phyloP scores from a whole-genome alignment of 2,797 vertebrate species.

The Microtus obscurus region DNA sequence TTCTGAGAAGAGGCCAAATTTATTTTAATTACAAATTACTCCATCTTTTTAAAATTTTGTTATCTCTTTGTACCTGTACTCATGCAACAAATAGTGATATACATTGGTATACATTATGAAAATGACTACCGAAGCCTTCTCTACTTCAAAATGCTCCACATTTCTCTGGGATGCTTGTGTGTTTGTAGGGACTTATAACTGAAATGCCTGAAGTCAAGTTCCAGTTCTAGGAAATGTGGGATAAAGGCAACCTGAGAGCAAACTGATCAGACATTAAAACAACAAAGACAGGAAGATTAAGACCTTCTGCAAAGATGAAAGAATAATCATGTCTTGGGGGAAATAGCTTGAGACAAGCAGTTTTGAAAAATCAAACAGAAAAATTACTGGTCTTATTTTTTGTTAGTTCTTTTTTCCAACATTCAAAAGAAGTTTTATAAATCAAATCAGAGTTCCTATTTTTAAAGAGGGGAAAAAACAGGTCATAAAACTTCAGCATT shows the following conservation, averaged over 20 bases:
- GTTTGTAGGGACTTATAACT: conserved; percentile 86
- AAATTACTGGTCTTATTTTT: conserved; percentile 71
- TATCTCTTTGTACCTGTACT: conserved; percentile 79
- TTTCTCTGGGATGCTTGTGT: conserved; percentile 76
- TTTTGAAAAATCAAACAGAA: conserved; percentile 83
- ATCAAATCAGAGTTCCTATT: conserved; percentile 54
- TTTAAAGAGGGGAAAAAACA: conserved; percentile 17
- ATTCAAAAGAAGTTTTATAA: conserved; percentile 60
- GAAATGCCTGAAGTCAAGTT: conserved; percentile 85
- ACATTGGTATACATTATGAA: conserved; percentile 82
- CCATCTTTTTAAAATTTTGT: conserved; percentile 68
- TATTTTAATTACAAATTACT: conserved; percentile 85
- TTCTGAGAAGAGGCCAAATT: conserved; percentile 79
- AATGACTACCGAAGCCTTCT: conserved; percentile 81
- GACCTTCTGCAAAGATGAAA: conserved; percentile 87
- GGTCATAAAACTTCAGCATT: conserved; percentile 65
- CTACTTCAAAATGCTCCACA: conserved; percentile 73
- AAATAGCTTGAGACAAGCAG: conserved; percentile 76
- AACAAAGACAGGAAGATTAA: conserved; percentile 87
- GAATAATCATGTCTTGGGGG: conserved; percentile 80
- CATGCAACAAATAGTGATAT: conserved; percentile 81
- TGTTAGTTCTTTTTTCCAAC: conserved; percentile 59
- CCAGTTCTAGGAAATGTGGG: conserved; percentile 85
- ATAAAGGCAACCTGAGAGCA: conserved; percentile 86
- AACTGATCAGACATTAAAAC: conserved; percentile 84